Evolutionary conservation across 2,797 vertebrate species (phyloP), one percentile per base, ranked within the genome.

Genomic region (Sylvia borin): DNA sequence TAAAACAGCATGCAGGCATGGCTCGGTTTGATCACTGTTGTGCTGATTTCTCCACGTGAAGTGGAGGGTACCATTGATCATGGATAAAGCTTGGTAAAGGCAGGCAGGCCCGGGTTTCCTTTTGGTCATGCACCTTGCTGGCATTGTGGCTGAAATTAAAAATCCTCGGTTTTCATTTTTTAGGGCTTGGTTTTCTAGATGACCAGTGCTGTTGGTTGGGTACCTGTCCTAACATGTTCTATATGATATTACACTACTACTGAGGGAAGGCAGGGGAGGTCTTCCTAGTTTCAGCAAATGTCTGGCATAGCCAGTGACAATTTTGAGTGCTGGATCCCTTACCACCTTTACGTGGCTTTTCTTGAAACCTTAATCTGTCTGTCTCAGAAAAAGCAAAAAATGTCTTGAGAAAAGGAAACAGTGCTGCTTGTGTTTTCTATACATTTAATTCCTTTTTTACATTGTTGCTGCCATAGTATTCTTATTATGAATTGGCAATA

Each of bases 61-160:
- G 22, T 51, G 24, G 7, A 38, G 11, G 24, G 2, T 70, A 7
- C 26, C 16, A 6, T 36, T 61, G 21, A 27, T 66, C 50, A 27
- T 26, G 34, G 34, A 31, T 25, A 38, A 66, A 54, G 17, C 25
- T 40, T 11, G 14, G 10, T 43, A 38, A 71, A 83, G 50, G 9
- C 50, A 32, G 12, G 26, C 25, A 43, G 47, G 22, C 20, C 0
- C 0, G 16, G 7, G 5, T 26, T 50, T 80, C 75, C 45, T 10
- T 87, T 26, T 76, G 50, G 13, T 36, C 25, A 2, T 0, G 0
- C 9, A 67, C 43, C 29, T 85, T 79, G 32, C 50, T 20, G 42
- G 31, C 15, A 5, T 18, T 60, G 22, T 47, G 40, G 3, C 47
- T 86, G n/a, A 13, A 67, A 71, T 18, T 17, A 50, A 38, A 81